Evolutionary conservation across 2,888 invertebrate species (phyloP).

Genomic region (Sinohyriopsis cumingii): DNA sequence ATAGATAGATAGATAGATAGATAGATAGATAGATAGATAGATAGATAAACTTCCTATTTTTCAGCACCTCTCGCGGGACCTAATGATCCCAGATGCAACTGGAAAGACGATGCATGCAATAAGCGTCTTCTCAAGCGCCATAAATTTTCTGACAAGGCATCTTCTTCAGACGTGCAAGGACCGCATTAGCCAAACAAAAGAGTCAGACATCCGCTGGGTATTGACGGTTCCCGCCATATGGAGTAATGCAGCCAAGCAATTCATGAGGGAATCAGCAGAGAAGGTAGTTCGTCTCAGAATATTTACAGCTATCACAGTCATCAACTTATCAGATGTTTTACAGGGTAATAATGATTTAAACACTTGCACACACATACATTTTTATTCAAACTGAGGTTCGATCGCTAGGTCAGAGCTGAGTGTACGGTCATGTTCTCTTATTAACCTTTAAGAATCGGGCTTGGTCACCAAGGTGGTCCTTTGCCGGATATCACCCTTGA

Average conservation of each 20-base stretch:
- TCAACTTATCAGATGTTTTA: no score
- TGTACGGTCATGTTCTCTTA: no score
- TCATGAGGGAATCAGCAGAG: neutral
- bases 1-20: no score
- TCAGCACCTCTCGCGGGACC: neutral
- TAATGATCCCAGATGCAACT: neutral
- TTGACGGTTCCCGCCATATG: conserved; percentile 4
- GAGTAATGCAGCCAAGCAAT: conserved; percentile 2
- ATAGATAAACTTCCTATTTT: neutral
- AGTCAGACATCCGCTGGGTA: neutral
- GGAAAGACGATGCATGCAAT: conserved; percentile 1
- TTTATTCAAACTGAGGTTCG: no score
- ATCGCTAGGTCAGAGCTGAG: no score
- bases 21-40: no score
- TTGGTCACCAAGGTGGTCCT: no score
- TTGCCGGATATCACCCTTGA: no score
- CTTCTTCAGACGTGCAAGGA: neutral
- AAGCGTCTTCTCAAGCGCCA: neutral
- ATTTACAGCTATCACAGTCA: no score
- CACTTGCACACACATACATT: no score
- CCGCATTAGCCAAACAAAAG: neutral
- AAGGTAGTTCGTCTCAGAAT: neutral
- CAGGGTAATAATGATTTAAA: no score
- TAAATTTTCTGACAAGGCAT: neutral
- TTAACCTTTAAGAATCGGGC: no score